phyloP scores from a whole-genome alignment of 2,888 invertebrate species.

The Yponomeuta malinellus region DNA sequence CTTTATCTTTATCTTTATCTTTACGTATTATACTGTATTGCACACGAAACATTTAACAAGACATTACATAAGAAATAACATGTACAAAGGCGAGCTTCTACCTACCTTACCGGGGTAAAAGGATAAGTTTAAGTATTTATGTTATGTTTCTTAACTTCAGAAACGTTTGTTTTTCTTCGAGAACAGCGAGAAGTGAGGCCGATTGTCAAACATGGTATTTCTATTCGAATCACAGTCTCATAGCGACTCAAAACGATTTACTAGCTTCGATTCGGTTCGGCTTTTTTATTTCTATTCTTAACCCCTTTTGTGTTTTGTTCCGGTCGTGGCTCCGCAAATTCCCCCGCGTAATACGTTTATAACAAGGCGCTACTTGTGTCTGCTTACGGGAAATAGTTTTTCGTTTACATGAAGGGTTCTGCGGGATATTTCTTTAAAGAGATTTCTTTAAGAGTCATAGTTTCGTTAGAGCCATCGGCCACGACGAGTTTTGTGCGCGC shows the following conservation, averaged over 20 bases:
- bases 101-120: background rate
- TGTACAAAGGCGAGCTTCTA: too few species aligned
- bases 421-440: background rate
- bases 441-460: too few species aligned
- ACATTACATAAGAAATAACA: too few species aligned
- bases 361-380: background rate
- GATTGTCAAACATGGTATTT: background rate
- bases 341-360: background rate
- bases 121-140: background rate
- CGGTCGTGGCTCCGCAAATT: background rate
- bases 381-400: background rate
- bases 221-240: background rate
- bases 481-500: too few species aligned
- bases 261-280: constrained; percentile 4
- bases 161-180: too few species aligned
- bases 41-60: too few species aligned
- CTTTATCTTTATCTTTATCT: too few species aligned
- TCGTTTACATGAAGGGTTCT: background rate
- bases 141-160: too few species aligned
- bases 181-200: background rate
- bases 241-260: constrained; percentile 16
- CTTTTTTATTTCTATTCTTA: constrained; percentile 8
- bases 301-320: constrained; percentile 5
- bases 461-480: too few species aligned
- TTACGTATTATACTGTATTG: too few species aligned